Evolutionary conservation across 2,797 vertebrate species (phyloP).

Genomic region (Kryptopterus vitreolus): DNA sequence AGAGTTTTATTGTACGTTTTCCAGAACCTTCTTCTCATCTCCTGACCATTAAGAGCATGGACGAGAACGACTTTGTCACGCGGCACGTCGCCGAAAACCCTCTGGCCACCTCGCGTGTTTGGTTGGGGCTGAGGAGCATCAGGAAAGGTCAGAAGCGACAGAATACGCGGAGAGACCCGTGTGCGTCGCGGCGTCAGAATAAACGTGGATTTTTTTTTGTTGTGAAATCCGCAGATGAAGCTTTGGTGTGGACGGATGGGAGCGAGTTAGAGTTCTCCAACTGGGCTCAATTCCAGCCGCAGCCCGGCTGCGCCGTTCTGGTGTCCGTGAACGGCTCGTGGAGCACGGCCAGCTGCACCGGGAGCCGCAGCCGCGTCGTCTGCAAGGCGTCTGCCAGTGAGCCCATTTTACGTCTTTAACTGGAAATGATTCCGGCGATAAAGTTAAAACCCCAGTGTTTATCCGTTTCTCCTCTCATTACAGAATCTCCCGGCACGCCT

Average conservation of each 20-base stretch:
- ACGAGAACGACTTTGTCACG: conserved; percentile 90
- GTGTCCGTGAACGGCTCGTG: conserved; percentile 77
- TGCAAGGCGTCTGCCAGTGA: conserved; percentile 85
- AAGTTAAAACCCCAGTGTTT: too few relatives aligned
- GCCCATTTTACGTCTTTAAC: too few relatives aligned
- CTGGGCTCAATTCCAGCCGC: conserved; percentile 69
- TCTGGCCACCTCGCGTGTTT: conserved; percentile 83
- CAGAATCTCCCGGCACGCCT: conserved; percentile 65
- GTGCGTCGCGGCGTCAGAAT: neutral
- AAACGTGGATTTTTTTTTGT: neutral
- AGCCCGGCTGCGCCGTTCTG: conserved; percentile 77
- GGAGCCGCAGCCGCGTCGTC: conserved; percentile 79
- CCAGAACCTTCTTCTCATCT: conserved; percentile 79
- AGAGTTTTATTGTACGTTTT: neutral
- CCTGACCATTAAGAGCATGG: conserved; percentile 81
- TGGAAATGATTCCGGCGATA: too few relatives aligned
- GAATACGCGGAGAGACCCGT: too few relatives aligned
- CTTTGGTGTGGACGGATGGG: conserved; percentile 81
- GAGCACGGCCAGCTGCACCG: conserved; percentile 76
- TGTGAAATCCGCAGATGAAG: conserved; percentile 18
- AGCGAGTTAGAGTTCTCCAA: conserved; percentile 78
- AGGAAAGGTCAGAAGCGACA: conserved; percentile 67
- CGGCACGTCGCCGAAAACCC: conserved; percentile 76
- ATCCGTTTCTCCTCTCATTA: conserved; percentile 7
- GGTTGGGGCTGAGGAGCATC: conserved; percentile 79